Evolutionary conservation across 2,888 invertebrate species (phyloP).

Genomic region (Phyllotreta striolata): DNA sequence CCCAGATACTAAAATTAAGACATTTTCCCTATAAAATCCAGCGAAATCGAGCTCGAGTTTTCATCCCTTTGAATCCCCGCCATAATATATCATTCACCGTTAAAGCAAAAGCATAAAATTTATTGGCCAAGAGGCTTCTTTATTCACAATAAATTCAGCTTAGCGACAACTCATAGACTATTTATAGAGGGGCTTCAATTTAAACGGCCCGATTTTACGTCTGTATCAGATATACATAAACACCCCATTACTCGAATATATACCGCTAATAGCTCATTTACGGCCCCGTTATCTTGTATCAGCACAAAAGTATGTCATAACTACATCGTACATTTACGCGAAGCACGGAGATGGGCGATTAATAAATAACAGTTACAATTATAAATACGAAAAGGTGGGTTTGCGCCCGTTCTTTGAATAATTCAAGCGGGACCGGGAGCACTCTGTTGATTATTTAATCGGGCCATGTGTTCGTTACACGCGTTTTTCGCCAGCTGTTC

Average conservation of each 20-base stretch:
- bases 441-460: slow-evolving; percentile 46
- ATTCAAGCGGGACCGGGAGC: slow-evolving; percentile 34
- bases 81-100: slow-evolving; percentile 6
- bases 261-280: slow-evolving; percentile 27
- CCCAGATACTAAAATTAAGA: no score
- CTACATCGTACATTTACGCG: slow-evolving; percentile 6
- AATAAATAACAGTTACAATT: background rate
- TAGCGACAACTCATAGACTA: slow-evolving; percentile 28
- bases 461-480: slow-evolving; percentile 46
- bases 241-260: slow-evolving; percentile 25
- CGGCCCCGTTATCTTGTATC: slow-evolving; percentile 23
- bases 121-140: slow-evolving; percentile 22
- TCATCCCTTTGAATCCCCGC: no score
- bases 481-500: slow-evolving; percentile 47
- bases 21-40: no score
- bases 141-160: slow-evolving; percentile 30
- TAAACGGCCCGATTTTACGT: slow-evolving; percentile 30
- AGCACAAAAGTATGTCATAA: slow-evolving; percentile 19
- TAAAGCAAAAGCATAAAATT: slow-evolving; percentile 20
- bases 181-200: slow-evolving; percentile 21
- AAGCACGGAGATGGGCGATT: background rate
- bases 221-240: slow-evolving; percentile 29
- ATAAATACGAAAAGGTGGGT: background rate
- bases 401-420: slow-evolving; percentile 1
- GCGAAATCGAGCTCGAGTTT: no score